phyloP scores from a whole-genome alignment of 2,113 vertebrate species.

The Tauraco erythrolophus region DNA sequence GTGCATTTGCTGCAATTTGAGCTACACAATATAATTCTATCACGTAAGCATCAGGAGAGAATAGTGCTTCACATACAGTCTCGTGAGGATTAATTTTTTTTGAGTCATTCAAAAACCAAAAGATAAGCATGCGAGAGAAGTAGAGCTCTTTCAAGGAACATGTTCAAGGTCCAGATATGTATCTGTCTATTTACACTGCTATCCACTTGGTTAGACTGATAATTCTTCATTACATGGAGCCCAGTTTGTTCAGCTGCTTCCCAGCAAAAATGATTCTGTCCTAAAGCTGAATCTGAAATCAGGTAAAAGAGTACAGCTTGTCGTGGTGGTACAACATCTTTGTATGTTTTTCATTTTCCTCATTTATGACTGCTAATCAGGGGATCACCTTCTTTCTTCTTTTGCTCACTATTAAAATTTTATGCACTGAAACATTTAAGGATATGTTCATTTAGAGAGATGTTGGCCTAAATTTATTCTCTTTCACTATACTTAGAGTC shows the following conservation, averaged over 20 bases:
- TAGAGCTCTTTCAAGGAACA: neutral
- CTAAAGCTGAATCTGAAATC: neutral
- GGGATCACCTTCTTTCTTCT: neutral
- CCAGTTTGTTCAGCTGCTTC: conserved; percentile 37
- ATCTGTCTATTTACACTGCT: neutral
- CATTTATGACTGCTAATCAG: neutral
- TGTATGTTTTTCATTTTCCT: neutral
- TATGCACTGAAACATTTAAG: neutral
- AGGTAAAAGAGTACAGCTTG: neutral
- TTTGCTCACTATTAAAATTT: neutral
- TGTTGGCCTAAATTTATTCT: neutral
- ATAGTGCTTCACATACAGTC: neutral
- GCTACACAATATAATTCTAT: neutral
- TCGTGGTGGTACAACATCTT: neutral
- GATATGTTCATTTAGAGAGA: neutral
- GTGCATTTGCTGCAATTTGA: neutral
- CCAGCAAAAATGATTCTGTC: neutral
- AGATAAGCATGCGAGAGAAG: neutral
- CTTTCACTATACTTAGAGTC: neutral
- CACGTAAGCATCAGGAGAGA: neutral
- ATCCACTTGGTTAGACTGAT: neutral
- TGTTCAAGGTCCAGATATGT: neutral
- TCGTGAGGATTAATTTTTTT: neutral
- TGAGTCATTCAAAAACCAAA: neutral
- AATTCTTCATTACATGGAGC: neutral